Percentiles rank a stretch among this genome's conserved stretches.
phyloP scores from a whole-genome alignment of 1,140 invertebrate genomes.

The Calycopis cecrops region DNA sequence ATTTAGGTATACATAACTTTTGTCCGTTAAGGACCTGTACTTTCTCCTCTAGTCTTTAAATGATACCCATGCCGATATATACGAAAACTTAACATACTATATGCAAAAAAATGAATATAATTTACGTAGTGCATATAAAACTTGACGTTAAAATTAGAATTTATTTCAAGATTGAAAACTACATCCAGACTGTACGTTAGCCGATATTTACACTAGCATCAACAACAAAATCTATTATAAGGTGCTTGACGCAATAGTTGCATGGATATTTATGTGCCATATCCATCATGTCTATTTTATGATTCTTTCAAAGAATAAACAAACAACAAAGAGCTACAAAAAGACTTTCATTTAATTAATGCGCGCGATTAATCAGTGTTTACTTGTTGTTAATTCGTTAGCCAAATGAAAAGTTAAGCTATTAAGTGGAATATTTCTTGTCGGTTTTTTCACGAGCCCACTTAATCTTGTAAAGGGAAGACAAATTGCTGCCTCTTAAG shows the following conservation, averaged over 20 bases:
- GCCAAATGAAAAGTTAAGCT: conserved; percentile 64
- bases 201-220: background rate
- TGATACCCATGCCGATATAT: too few species aligned
- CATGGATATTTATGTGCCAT: background rate
- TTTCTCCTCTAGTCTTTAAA: too few species aligned
- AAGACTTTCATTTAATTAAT: conserved; percentile 38
- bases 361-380: conserved; percentile 49
- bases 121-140: too few species aligned
- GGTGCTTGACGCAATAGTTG: too few species aligned
- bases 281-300: background rate
- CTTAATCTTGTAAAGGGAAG: conserved; percentile 50
- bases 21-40: too few species aligned
- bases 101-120: too few species aligned
- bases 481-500: conserved; percentile 54
- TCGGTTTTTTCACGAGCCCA: conserved; percentile 44
- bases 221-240: too few species aligned
- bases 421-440: conserved; percentile 46
- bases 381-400: conserved; percentile 60
- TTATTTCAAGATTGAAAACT: too few species aligned
- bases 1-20: too few species aligned
- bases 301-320: conserved; percentile 17
- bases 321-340: conserved; percentile 21
- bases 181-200: too few species aligned
- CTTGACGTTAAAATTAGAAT: too few species aligned
- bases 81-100: too few species aligned